Evolutionary conservation across 2,113 vertebrate genomes (phyloP), one percentile per base, ranked within the genome.

Genomic region (Steatornis caripensis): DNA sequence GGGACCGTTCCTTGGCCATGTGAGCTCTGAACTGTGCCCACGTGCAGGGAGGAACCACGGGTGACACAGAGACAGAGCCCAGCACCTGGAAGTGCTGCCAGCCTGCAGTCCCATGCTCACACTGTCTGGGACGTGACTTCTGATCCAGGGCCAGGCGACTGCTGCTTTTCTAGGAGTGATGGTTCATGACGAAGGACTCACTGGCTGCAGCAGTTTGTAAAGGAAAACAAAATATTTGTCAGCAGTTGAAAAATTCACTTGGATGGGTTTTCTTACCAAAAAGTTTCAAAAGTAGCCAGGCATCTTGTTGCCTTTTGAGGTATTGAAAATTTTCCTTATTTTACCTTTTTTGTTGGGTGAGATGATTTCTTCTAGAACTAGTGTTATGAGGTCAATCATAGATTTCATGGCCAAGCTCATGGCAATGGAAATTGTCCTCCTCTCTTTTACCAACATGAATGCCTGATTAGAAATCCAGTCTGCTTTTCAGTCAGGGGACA

Each of bases 11-110:
- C 43, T 45, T 54, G 66, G 41, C 30, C 26, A 8, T 2, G 3
- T 3, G 60, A 60, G 29, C 41, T 37, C 51, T 19, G 57, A 58
- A 6, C 17, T 17, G 11, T 61, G 41, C 20, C 23, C 6, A 4
- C 1, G 1, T 9, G 11, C 48, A n/a, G 23, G 36, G 66, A 29
- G 20, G 53, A 84, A 9, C 51, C 3, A 0, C 0, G 4, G 53
- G 32, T 34, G 62, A 68, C 1, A 2, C 5, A 48, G 54, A 39
- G 48, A 14, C 18, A 23, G 20, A 66, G n/a, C 55, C 26, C 69
- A 36, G 81, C 29, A 18, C 12, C 57, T 11, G 15, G 49, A 36
- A 34, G 14, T 4, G 54, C 68, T 62, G 76, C 45, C 1, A 0
- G 11, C 9, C 54, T 27, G 43, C 10, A 13, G 84, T 9, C 30